Conservation (phyloP, 92 coral and sea anemone genomes). For the Phenganax marumi region DNA sequence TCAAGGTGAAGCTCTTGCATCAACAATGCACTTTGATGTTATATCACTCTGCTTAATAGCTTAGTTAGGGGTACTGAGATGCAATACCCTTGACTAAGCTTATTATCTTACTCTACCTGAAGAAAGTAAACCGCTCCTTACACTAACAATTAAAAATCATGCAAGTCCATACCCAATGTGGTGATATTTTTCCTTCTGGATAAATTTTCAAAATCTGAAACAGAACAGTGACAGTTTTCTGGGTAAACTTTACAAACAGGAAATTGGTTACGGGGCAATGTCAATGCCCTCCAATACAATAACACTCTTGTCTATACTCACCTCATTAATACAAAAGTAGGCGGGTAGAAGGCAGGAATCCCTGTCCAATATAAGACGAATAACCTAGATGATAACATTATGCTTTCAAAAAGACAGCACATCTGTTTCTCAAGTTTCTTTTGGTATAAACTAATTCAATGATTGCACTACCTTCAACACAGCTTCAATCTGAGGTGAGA, state of each 20-base stretch:
- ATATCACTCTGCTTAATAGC: no score
- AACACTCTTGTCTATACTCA: conserved; percentile 8
- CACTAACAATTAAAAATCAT: neutral
- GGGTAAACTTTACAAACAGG: neutral
- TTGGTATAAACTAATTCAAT: no score
- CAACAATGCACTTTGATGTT: no score
- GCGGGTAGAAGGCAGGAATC: conserved; percentile 93
- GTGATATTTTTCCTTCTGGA: conserved; percentile 71
- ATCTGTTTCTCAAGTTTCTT: no score
- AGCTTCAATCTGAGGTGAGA: conserved; percentile 72
- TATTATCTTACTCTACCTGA: no score
- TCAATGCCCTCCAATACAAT: neutral
- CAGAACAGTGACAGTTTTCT: neutral
- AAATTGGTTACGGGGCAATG: neutral
- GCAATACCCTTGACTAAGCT: no score
- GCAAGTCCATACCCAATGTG: conserved; percentile 83
- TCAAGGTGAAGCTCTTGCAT: no score
- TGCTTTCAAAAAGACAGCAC: no score
- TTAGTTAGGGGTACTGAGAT: no score
- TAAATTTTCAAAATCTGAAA: conserved; percentile 79
- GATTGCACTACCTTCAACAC: conserved; percentile 66
- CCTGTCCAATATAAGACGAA: conserved; percentile 84
- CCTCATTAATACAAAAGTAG: conserved; percentile 95
- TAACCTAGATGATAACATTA: conserved; percentile 52
- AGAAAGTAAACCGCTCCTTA: neutral